These are phyloP conservation scores for Sarcophaga rosellei DNA, from an alignment of 2,888 invertebrate genomes.

Conservation along the genomic window DNA sequence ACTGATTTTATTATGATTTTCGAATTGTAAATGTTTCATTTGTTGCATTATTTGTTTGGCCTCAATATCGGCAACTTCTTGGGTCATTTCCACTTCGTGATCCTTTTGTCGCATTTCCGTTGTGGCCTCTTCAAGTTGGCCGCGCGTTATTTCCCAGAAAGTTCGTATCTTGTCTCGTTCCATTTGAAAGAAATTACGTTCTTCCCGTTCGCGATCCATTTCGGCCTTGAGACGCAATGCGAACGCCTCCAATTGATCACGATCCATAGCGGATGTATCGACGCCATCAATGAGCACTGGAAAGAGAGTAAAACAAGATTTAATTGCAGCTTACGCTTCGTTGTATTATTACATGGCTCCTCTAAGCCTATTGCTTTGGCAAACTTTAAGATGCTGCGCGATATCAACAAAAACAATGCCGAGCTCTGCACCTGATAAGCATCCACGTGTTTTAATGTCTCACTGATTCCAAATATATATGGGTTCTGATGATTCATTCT, in stretches of 20 bases:
- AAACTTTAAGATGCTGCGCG: too few relatives aligned
- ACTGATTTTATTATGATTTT: slow-evolving; percentile 92
- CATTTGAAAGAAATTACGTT: slow-evolving; percentile 96
- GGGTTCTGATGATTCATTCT: too few relatives aligned
- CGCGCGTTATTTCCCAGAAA: slow-evolving; percentile 97
- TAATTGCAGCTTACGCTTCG: background rate
- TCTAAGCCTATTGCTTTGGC: too few relatives aligned
- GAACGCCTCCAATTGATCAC: slow-evolving; percentile 96
- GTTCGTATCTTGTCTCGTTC: slow-evolving; percentile 96
- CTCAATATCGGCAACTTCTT: slow-evolving; percentile 93
- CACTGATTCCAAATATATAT: too few relatives aligned
- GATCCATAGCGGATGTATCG: slow-evolving; percentile 94
- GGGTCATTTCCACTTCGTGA: slow-evolving; percentile 92
- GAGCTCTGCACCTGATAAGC: too few relatives aligned
- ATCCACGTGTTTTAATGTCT: too few relatives aligned
- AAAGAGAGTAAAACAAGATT: slow-evolving; percentile 65
- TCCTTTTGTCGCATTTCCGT: slow-evolving; percentile 86
- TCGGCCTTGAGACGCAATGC: slow-evolving; percentile 93
- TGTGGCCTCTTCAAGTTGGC: slow-evolving; percentile 87
- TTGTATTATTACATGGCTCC: too few relatives aligned
- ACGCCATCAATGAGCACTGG: slow-evolving; percentile 92
- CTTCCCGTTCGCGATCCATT: slow-evolving; percentile 96
- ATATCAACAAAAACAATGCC: too few relatives aligned
- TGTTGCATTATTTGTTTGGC: slow-evolving; percentile 95
- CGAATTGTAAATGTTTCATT: slow-evolving; percentile 95